These are phyloP conservation scores for Champsocephalus gunnari DNA, from an alignment of 2,797 vertebrate species.

Conservation along the genomic window DNA sequence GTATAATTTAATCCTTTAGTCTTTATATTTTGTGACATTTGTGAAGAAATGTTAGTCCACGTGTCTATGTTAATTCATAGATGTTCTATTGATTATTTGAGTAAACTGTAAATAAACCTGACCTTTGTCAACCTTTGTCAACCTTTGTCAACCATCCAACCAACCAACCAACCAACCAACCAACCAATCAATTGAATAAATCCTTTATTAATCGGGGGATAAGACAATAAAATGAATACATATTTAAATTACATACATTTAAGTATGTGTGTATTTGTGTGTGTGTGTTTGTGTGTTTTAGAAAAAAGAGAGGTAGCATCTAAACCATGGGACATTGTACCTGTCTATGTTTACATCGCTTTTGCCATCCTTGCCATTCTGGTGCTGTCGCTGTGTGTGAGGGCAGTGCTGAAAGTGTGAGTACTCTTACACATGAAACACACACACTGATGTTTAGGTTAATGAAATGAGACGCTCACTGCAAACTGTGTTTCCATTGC, in stretches of 20 bases:
- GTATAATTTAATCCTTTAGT: too few relatives aligned
- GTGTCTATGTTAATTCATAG: neutral
- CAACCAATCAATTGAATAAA: too few relatives aligned
- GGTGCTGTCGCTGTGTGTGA: constrained; percentile 47
- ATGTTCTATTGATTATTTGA: neutral
- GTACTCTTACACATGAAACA: constrained; percentile 14
- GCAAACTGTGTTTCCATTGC: constrained; percentile 7
- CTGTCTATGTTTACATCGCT: constrained; percentile 26
- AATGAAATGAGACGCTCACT: neutral
- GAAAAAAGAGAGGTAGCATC: neutral
- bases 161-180: too few relatives aligned
- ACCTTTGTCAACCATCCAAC: too few relatives aligned
- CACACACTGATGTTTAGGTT: too few relatives aligned
- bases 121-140: neutral
- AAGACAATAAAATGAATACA: too few relatives aligned
- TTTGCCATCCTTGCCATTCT: constrained; percentile 31
- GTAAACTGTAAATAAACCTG: neutral
- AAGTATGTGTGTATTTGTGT: neutral
- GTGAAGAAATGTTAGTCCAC: neutral
- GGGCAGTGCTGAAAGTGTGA: constrained; percentile 53
- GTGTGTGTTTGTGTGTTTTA: constrained; percentile 12
- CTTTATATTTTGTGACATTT: too few relatives aligned
- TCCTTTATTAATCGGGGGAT: too few relatives aligned
- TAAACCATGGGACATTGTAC: constrained; percentile 9
- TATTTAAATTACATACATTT: too few relatives aligned